Evolutionary conservation across 2,888 invertebrate genomes (phyloP).

Genomic region (Marronus borbonicus): DNA sequence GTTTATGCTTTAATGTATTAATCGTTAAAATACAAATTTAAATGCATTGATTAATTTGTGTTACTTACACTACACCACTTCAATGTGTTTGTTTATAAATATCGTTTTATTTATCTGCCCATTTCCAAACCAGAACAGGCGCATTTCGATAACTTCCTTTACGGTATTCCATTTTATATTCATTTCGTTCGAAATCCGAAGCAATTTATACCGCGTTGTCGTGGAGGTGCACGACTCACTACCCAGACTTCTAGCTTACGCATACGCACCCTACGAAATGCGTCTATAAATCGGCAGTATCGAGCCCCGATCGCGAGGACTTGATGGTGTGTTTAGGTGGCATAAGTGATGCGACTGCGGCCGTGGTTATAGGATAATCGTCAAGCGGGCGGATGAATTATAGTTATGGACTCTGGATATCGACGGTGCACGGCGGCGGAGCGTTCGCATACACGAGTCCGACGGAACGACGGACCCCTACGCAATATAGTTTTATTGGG

Average conservation of each 20-base stretch:
- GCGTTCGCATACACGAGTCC: not conserved
- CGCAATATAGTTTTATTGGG: slow-evolving; percentile 61
- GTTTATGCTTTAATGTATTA: too few species aligned
- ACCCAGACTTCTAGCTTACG: not conserved
- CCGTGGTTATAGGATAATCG: slow-evolving; percentile 61
- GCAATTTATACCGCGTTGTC: not conserved
- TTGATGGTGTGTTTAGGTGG: slow-evolving; percentile 63
- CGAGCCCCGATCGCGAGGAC: slow-evolving; percentile 59
- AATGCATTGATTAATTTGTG: too few species aligned
- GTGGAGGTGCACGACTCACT: not conserved
- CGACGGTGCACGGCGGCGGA: slow-evolving; percentile 54
- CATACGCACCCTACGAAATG: slow-evolving; percentile 8
- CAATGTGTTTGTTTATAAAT: too few species aligned
- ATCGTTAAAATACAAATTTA: too few species aligned
- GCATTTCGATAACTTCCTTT: not conserved
- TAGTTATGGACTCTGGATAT: slow-evolving; percentile 64
- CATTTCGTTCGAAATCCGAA: not conserved
- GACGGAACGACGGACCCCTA: slow-evolving; percentile 15
- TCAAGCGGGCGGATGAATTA: slow-evolving; percentile 61
- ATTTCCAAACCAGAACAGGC: too few species aligned
- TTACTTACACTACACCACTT: too few species aligned
- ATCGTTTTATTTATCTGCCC: too few species aligned
- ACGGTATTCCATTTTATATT: not conserved
- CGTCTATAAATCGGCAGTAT: slow-evolving; percentile 23
- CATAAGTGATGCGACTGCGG: slow-evolving; percentile 39